Evolutionary conservation across 1,140 invertebrate genomes (phyloP), one percentile per base, ranked within the genome.

Genomic region (Kradibia gibbosae): DNA sequence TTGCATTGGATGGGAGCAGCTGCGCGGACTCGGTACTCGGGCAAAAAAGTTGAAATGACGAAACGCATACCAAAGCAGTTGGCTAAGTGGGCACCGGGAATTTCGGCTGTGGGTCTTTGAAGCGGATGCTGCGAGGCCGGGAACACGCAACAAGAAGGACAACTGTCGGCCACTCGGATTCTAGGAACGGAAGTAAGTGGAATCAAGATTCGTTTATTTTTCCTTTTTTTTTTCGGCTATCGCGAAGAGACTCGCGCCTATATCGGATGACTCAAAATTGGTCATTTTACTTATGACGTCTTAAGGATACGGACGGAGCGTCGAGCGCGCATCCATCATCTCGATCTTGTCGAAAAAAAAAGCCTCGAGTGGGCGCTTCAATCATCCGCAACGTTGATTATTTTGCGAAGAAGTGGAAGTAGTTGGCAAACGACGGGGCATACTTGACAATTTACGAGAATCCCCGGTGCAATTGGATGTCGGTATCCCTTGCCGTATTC

Each of bases 151-250:
- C 34, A 79, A 71, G 36, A 79, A 13, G 15, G 42, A 22, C 11
- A 65, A 34, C 8, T 25, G n/a, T 20, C 72, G 65, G 25, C 20
- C 50, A 28, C 15, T 57, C 67, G 15, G 76, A 78, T 79, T 79
- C 77, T 34, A 57, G 65, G 77, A 72, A 79, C 77, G 67, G 77
- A 80, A 80, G 78, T 79, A 78, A 78, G 76, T 78, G 76, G 76
- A 78, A 78, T 78, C 76, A 31, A 22, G 31, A 25, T 60, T 39
- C n/a, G 34, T 78, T 48, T 76, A 11, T 76, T 39, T 31, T 36
- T 28, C 17, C 53, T 67, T 73, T 73, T 55, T 53, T 67, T 73
- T 73, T 55, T 53, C 42, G 17, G 20, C n/a, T n/a, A n/a, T 53
- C 15, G n/a, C 48, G 39, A 17, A 42, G 5, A 13, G 42, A 48